Percentiles rank a stretch among this genome's conserved stretches.
phyloP scores from a whole-genome alignment of 2,113 vertebrate species.

The Dasyprocta punctata region DNA sequence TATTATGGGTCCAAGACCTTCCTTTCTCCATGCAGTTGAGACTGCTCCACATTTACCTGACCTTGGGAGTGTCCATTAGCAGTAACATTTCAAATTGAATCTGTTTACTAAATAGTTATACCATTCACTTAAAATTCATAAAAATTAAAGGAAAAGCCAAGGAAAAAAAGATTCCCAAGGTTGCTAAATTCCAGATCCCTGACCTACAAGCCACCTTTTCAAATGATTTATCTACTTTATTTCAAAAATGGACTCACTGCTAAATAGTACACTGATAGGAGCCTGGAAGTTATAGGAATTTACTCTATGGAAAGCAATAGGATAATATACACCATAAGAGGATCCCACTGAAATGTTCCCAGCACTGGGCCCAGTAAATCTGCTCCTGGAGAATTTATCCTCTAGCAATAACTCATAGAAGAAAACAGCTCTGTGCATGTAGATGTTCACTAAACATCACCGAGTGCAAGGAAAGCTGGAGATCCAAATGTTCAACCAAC shows the following conservation, averaged over 20 bases:
- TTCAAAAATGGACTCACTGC: constrained; percentile 3
- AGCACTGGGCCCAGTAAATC: neutral
- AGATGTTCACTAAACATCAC: neutral
- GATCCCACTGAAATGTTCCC: neutral
- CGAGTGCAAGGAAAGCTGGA: too few relatives aligned
- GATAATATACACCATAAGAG: neutral
- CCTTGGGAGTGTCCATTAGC: neutral
- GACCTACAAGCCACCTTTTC: neutral
- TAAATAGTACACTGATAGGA: neutral
- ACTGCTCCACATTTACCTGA: neutral
- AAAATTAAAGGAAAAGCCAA: neutral
- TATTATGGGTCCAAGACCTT: neutral
- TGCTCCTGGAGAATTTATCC: neutral
- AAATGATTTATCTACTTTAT: neutral
- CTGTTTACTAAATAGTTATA: neutral
- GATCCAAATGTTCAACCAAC: neutral
- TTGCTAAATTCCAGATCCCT: neutral
- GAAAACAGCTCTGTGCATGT: neutral
- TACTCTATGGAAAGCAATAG: neutral
- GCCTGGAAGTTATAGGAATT: neutral
- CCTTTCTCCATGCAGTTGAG: neutral
- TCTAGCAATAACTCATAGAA: constrained; percentile 18
- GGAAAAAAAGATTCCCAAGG: neutral
- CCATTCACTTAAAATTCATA: neutral
- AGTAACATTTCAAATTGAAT: neutral